Base-by-base conservation (phyloP, 1,140 invertebrate species). In the Drosophila carrolli region DNA sequence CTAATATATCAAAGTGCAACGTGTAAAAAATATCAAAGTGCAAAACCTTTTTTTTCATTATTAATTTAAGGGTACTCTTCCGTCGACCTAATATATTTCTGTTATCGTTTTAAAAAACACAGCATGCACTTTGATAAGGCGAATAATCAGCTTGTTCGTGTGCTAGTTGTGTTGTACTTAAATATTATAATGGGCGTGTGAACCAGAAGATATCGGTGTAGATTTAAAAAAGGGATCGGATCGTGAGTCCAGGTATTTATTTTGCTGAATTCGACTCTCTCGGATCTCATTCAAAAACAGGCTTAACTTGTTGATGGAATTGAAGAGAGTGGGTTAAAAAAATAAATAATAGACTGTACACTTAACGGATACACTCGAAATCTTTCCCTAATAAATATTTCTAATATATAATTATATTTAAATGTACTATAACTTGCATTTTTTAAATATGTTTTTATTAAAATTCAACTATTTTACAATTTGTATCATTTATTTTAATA, bases 111-210 rank as follows among this genome's bases (percentile, higher is more conserved):
- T 16, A 10, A 32, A 32, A 32, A 32, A 32, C 6, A 8, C 29
- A 32, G 9, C 10, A 29, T 57, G 53, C 53, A 57, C 35, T 5
- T 4, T 6, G 59, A 62, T 62, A 62, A 59, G 53, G 13, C 37
- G 14, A 59, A 11, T 62, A 62, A 62, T 62, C 59, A 1, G 59
- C 10, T 11, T 1, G 13, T 62, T 62, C 16, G 16, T 2, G 27
- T 32, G 23, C 27, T 16, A 19, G 16, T 41, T 0, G 35, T 16
- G 23, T 23, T 29, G 2, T 29, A 13, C 35, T 19, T 8, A 11
- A 13, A 16, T 50, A 35, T 14, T 16, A 10, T 35, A 35, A 50
- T 50, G 23, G 50, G 32, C 13, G 13, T 50, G 27, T 29, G 47
- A 50, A 50, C 27, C 7, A 10, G 27, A 38, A 23, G 32, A 23